phyloP scores from a whole-genome alignment of 2,797 vertebrate genomes.

The Cuniculus paca region DNA sequence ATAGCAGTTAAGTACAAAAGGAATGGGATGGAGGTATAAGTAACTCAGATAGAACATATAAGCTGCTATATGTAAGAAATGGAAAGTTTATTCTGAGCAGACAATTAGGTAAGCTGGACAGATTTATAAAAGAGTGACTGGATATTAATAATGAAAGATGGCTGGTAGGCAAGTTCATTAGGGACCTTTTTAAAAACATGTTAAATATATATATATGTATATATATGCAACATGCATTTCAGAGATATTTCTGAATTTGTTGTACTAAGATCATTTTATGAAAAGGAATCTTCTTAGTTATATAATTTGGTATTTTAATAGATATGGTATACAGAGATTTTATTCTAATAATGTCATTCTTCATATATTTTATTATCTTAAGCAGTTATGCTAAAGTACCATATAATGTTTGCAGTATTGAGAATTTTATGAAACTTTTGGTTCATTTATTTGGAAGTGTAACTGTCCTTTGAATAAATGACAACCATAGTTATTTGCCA shows the following conservation, averaged over 20 bases:
- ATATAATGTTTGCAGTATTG: not conserved
- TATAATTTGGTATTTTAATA: not conserved
- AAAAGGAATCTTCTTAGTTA: not conserved
- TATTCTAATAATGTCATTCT: not conserved
- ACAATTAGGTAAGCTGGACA: not conserved
- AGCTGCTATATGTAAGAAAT: not conserved
- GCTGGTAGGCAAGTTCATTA: not conserved
- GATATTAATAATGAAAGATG: not conserved
- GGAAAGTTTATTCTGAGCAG: not conserved
- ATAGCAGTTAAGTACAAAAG: not conserved
- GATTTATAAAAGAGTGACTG: not conserved
- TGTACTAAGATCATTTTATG: not conserved
- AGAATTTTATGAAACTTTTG: not conserved
- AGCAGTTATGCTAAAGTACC: not conserved
- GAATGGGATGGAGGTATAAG: not conserved
- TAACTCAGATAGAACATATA: not conserved
- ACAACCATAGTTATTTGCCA: not conserved
- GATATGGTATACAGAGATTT: not conserved
- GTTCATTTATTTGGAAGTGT: not conserved
- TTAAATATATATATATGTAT: not conserved
- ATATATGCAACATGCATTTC: not conserved
- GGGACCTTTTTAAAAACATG: too few relatives aligned
- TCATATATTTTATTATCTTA: not conserved
- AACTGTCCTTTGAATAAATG: not conserved
- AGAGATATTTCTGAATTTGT: not conserved